Evolutionary conservation across 2,888 invertebrate genomes (phyloP).

Genomic region (Atethmia centrago): DNA sequence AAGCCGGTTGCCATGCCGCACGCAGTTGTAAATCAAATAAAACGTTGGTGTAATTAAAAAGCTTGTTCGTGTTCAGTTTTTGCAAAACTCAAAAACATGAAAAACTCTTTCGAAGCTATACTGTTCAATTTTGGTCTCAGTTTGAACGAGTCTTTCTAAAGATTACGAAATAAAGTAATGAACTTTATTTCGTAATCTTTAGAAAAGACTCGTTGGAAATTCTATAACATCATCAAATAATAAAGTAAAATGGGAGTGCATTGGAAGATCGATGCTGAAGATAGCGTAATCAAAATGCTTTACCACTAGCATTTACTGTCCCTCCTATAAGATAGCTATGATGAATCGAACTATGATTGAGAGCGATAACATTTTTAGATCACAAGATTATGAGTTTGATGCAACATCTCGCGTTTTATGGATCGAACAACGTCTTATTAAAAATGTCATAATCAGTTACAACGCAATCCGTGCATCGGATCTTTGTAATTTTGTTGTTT

Average conservation of each 20-base stretch:
- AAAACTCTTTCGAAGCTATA: not conserved
- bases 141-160: not conserved
- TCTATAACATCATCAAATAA: slow-evolving; percentile 30
- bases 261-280: slow-evolving; percentile 54
- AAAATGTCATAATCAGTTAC: slow-evolving; percentile 62
- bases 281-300: slow-evolving; percentile 55
- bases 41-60: slow-evolving; percentile 36
- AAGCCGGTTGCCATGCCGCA: slow-evolving; percentile 38
- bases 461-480: slow-evolving; percentile 43
- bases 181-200: no score
- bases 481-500: slow-evolving; percentile 71
- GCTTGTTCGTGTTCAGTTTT: slow-evolving; percentile 3
- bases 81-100: slow-evolving; percentile 3
- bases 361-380: slow-evolving; percentile 56
- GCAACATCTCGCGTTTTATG: slow-evolving; percentile 48
- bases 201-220: slow-evolving; percentile 14
- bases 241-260: slow-evolving; percentile 46
- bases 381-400: slow-evolving; percentile 58
- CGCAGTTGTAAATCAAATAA: slow-evolving; percentile 28
- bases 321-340: slow-evolving; percentile 46
- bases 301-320: slow-evolving; percentile 41
- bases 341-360: slow-evolving; percentile 51
- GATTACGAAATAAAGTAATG: slow-evolving; percentile 19
- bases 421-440: slow-evolving; percentile 52
- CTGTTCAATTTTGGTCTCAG: not conserved